Percentiles rank a stretch among this genome's conserved stretches.
These are phyloP conservation scores for Bubalus kerabau DNA, from an alignment of 2,113 vertebrate genomes.

Conservation along the genomic window DNA sequence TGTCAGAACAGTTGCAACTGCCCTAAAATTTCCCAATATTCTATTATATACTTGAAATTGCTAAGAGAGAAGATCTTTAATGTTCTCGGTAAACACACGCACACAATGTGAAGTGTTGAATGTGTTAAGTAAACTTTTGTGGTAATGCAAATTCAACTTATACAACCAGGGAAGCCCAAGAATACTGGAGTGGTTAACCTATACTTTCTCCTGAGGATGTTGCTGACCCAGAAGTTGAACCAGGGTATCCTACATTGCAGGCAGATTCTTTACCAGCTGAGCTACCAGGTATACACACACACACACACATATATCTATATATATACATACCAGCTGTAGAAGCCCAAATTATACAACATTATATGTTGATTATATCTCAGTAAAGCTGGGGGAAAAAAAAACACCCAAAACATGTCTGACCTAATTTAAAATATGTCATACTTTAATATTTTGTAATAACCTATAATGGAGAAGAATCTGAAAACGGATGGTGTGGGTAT, in stretches of 20 bases:
- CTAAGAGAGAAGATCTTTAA: not conserved
- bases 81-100: not conserved
- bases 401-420: not conserved
- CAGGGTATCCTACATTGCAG: not conserved
- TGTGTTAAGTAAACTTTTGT: not conserved
- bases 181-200: not conserved
- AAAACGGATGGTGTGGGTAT: not conserved
- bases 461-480: not conserved
- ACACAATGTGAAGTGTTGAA: not conserved
- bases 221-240: not conserved
- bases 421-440: not conserved
- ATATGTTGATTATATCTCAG: not conserved
- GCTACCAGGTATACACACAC: too few species aligned
- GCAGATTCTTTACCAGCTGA: too few species aligned
- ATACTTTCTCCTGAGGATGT: not conserved
- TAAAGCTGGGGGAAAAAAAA: rapidly evolving
- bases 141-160: not conserved
- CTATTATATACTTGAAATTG: not conserved
- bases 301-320: too few species aligned
- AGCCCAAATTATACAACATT: not conserved
- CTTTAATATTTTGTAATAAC: not conserved
- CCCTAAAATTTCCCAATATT: not conserved
- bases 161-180: not conserved
- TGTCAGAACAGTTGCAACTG: not conserved
- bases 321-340: not conserved